Percentiles rank a stretch among this genome's conserved stretches.
Conservation (phyloP, 2,797 vertebrate genomes). For the Telmatherina bonti region DNA sequence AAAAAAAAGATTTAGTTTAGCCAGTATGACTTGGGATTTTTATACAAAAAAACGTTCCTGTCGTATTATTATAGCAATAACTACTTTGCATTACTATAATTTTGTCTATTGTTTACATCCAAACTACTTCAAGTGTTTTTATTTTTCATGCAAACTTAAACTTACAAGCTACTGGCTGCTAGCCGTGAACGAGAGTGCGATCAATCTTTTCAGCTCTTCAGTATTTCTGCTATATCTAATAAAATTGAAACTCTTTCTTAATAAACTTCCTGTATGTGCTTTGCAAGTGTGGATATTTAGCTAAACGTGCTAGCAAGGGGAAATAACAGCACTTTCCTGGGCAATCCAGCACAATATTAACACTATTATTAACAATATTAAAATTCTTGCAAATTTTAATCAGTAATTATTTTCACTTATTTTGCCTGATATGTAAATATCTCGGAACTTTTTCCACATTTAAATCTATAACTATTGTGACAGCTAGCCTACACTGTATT, state of each 20-base stretch:
- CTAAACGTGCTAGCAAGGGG: not conserved
- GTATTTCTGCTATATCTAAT: not conserved
- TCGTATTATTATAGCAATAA: too few relatives aligned
- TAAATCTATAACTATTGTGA: not conserved
- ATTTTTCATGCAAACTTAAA: not conserved
- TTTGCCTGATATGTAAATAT: not conserved
- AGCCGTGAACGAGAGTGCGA: not conserved
- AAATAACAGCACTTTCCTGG: not conserved
- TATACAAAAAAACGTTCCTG: too few relatives aligned
- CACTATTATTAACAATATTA: too few relatives aligned
- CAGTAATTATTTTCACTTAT: not conserved
- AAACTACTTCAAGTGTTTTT: not conserved
- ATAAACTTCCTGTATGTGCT: not conserved
- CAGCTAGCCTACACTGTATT: not conserved
- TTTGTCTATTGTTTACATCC: too few relatives aligned
- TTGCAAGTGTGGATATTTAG: not conserved
- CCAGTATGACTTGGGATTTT: too few relatives aligned
- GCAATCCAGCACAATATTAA: not conserved
- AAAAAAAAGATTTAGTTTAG: too few relatives aligned
- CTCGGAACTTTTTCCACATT: not conserved
- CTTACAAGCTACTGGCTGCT: not conserved
- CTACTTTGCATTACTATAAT: too few relatives aligned
- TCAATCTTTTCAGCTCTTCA: rapidly evolving
- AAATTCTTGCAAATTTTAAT: not conserved
- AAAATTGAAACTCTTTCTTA: not conserved